Percentiles rank a stretch among this genome's conserved stretches.
phyloP scores from a whole-genome alignment of 2,888 invertebrate species.

The Lordiphosa andalusiaca region DNA sequence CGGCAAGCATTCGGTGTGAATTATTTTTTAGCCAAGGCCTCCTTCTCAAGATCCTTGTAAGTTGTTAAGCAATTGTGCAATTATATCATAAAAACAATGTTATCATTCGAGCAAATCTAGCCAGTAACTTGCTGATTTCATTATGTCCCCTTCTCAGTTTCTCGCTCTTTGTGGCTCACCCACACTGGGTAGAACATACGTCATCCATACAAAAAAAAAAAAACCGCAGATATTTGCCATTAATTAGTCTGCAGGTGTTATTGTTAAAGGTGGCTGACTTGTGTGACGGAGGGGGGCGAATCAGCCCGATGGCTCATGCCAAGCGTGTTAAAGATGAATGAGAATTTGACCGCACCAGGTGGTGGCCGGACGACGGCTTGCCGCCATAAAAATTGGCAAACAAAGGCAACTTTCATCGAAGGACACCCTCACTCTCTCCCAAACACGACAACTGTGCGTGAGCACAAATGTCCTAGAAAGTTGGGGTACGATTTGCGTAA shows the following conservation, averaged over 20 bases:
- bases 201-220: constrained; percentile 17
- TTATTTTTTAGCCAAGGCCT: too few relatives aligned
- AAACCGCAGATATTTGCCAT: constrained; percentile 54
- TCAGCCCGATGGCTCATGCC: constrained; percentile 3
- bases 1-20: too few relatives aligned
- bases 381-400: constrained; percentile 71
- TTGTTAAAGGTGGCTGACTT: constrained; percentile 25
- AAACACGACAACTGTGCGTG: constrained; percentile 52
- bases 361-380: constrained; percentile 21
- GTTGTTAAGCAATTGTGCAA: too few relatives aligned
- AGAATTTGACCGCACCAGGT: constrained; percentile 36
- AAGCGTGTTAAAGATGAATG: constrained; percentile 35
- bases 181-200: constrained; percentile 2
- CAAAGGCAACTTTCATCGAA: constrained; percentile 55
- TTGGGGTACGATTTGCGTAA: constrained; percentile 57
- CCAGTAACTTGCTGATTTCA: constrained; percentile 7
- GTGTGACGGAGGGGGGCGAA: background rate
- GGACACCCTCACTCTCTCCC: constrained; percentile 22
- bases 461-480: constrained; percentile 38
- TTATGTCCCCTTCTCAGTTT: background rate
- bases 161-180: background rate
- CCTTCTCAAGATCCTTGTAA: too few relatives aligned
- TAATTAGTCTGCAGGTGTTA: constrained; percentile 68
- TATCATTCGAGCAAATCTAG: constrained; percentile 4
- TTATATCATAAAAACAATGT: constrained; percentile 3